Evolutionary conservation across 2,797 vertebrate species (phyloP).

Genomic region (Gambelia wislizenii): DNA sequence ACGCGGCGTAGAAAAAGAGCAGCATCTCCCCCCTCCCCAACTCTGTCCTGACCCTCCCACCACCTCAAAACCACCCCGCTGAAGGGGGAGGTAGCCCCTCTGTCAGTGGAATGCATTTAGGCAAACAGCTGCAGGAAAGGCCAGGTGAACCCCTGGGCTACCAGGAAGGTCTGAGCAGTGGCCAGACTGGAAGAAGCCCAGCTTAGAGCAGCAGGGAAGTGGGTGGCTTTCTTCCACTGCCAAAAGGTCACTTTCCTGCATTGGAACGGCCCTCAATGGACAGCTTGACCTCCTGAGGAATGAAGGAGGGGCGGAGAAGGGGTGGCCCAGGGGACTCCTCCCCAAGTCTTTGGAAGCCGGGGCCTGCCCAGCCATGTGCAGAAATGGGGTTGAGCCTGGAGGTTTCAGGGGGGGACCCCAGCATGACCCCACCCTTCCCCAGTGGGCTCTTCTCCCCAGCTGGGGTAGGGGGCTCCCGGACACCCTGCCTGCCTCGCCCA

Average conservation of each 20-base stretch:
- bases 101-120: conserved; percentile 74
- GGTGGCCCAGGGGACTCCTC: conserved; percentile 82
- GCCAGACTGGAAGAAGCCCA: conserved; percentile 60
- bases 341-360: conserved; percentile 94
- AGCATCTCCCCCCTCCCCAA: conserved; percentile 72
- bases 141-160: conserved; percentile 54
- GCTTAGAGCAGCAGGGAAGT: conserved; percentile 60
- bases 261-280: conserved; percentile 99
- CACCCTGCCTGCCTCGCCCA: conserved; percentile 84
- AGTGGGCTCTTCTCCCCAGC: conserved; percentile 78
- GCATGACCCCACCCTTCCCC: conserved; percentile 83
- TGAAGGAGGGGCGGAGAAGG: conserved; percentile 92
- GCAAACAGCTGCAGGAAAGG: conserved; percentile 45
- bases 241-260: conserved; percentile 91
- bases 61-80: conserved; percentile 64
- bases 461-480: conserved; percentile 79
- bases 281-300: conserved; percentile 98
- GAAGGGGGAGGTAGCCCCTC: conserved; percentile 63
- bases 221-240: conserved; percentile 76
- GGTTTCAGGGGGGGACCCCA: conserved; percentile 80
- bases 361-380: conserved; percentile 91
- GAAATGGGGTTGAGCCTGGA: conserved; percentile 79
- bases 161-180: conserved; percentile 65
- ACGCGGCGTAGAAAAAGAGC: conserved; percentile 64
- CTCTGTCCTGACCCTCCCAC: conserved; percentile 69